A percentile compares a stretch with the other conserved stretches of the same genome.
Conservation (phyloP, 2,888 invertebrate species). For the Tuberolachnus salignus region DNA sequence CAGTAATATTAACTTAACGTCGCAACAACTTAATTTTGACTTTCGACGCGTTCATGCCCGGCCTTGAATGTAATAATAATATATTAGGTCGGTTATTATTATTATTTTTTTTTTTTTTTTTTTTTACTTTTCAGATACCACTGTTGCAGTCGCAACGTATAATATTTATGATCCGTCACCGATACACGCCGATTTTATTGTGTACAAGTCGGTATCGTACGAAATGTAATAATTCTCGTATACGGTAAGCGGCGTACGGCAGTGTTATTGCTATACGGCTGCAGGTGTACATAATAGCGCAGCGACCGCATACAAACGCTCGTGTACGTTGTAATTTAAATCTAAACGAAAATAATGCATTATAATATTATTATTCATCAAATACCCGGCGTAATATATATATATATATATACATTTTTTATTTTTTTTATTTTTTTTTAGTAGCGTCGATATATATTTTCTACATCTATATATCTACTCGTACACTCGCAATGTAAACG, state of each 20-base stretch:
- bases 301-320: background rate
- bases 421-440: background rate
- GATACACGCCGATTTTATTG: too few species aligned
- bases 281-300: background rate
- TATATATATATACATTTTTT: too few species aligned
- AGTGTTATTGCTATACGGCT: too few species aligned
- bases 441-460: constrained; percentile 21
- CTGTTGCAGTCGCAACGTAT: background rate
- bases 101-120: too few species aligned
- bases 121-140: too few species aligned
- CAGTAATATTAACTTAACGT: too few species aligned
- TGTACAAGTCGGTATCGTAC: background rate
- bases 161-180: background rate
- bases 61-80: too few species aligned
- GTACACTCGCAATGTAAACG: too few species aligned
- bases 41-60: too few species aligned
- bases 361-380: background rate
- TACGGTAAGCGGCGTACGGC: background rate
- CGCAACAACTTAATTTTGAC: too few species aligned
- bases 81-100: too few species aligned
- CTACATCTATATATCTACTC: too few species aligned
- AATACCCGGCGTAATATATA: background rate
- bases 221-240: background rate
- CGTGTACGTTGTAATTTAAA: constrained; percentile 17
- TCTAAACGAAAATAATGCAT: background rate